Base-by-base conservation (phyloP, 64 coral and sea anemone genomes). In the Catalaphyllia jardinei region DNA sequence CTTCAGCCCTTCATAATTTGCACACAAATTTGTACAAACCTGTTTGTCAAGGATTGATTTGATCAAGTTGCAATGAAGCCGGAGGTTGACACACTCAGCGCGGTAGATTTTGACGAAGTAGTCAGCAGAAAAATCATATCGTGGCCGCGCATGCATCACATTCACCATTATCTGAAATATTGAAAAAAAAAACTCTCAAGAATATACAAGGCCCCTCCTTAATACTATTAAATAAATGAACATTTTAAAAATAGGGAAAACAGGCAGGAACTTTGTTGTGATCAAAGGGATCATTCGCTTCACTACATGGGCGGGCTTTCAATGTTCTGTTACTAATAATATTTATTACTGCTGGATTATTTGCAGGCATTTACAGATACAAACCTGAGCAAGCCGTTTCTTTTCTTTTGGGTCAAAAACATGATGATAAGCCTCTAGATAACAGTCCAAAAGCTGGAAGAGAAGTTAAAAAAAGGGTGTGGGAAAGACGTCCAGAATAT, bases 61-160 rank as follows among this genome's bases (percentile, higher is more conserved):
- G 52, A 98, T 92, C 1, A 98, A 71, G 67, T 93, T 98, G 62
- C 93, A 95, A 61, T 98, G 93, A 11, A 98, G 91, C 30, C 96
- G 87, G 52, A 98, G 64, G 31, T 87, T 90, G 29, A 98, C 88
- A 63, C 91, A 95, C 72, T 98, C 96, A n/a, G 96, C 96, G 5
- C 96, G 88, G 49, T 98, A 98, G 2, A 93, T 90, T 61, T 94
- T 92, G 17, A 98, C 91, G 69, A 98, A 95, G 64, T 98, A 98
- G 30, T 71, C 88, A 52, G 94, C 93, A 50, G 82, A 91, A 31
- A 98, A 93, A 64, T 98, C 96, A 80, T 95, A 95, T 74, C 96
- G 86, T 51, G 96, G 96, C 16, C 96, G 78, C 75, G 86, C 82
- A 10, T 86, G 62, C 35, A 95, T 87, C 25, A 95, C 81, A 79